phyloP scores from a whole-genome alignment of 2,113 vertebrate species.

The Scytalopus superciliaris region DNA sequence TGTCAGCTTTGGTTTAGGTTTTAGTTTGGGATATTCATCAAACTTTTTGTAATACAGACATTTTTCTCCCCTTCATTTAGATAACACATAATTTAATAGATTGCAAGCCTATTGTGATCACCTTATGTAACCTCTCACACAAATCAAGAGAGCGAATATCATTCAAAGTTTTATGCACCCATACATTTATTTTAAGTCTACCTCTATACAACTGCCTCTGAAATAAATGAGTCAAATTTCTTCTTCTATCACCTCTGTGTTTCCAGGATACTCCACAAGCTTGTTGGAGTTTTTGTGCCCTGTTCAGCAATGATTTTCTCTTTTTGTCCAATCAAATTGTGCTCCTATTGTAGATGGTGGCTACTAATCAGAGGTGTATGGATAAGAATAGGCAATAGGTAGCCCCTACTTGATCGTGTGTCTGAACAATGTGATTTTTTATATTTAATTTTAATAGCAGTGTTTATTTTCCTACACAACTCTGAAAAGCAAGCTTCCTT shows the following conservation, averaged over 20 bases:
- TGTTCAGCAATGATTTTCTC: background rate
- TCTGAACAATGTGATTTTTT: background rate
- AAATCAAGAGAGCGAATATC: background rate
- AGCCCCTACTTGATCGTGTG: background rate
- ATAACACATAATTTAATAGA: background rate
- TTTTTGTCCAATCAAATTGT: background rate
- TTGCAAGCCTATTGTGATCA: background rate
- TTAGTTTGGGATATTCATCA: slow-evolving; percentile 2
- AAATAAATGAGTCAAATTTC: background rate
- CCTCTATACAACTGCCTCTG: background rate
- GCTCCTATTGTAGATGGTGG: background rate
- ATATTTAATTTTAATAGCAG: background rate
- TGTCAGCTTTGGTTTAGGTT: background rate
- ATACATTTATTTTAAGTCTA: background rate
- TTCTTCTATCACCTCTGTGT: background rate
- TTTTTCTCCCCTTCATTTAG: background rate
- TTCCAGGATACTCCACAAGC: background rate
- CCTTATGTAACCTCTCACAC: background rate
- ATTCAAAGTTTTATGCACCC: background rate
- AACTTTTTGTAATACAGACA: background rate
- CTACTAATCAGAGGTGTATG: background rate
- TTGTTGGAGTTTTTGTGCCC: background rate
- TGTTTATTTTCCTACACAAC: background rate
- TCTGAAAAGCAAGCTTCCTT: background rate
- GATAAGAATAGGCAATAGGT: background rate